Evolutionary conservation across 2,113 vertebrate species (phyloP).

Genomic region (human (Homo sapiens)): DNA sequence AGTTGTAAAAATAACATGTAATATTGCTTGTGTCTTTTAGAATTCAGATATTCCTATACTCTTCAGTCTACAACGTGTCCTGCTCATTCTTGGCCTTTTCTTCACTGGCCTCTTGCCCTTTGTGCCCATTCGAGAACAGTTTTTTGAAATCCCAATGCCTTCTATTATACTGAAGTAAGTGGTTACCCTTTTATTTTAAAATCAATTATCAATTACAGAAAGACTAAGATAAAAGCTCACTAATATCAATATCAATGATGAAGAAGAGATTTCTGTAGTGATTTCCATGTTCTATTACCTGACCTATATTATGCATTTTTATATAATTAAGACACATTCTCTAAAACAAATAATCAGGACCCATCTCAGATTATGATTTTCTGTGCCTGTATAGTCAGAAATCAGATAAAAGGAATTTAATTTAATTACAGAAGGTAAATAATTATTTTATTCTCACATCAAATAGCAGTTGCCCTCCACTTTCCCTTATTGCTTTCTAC

Average conservation of each 20-base stretch:
- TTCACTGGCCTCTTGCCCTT: constrained; percentile 98
- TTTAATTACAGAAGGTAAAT: constrained; percentile 9
- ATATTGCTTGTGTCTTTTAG: constrained; percentile 81
- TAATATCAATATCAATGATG: not conserved
- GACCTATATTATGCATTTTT: not conserved
- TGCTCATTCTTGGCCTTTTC: constrained; percentile 95
- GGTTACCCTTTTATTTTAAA: not conserved
- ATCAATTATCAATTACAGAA: not conserved
- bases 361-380: not conserved
- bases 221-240: constrained; percentile 3
- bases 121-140: constrained; percentile 95
- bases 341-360: constrained; percentile 30
- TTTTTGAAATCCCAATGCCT: constrained; percentile 98
- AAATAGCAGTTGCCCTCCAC: not conserved
- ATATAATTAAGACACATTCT: constrained; percentile 10
- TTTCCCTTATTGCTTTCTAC: constrained; percentile 5
- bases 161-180: constrained; percentile 96
- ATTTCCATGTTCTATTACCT: not conserved
- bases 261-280: constrained; percentile 29
- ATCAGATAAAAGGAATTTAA: not conserved
- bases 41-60: constrained; percentile 94
- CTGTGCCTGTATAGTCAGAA: not conserved
- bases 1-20: constrained; percentile 14
- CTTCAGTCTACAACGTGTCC: constrained; percentile 94
- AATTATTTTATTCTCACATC: not conserved